phyloP scores from a whole-genome alignment of 2,888 invertebrate species.

The Panzeria rudis region DNA sequence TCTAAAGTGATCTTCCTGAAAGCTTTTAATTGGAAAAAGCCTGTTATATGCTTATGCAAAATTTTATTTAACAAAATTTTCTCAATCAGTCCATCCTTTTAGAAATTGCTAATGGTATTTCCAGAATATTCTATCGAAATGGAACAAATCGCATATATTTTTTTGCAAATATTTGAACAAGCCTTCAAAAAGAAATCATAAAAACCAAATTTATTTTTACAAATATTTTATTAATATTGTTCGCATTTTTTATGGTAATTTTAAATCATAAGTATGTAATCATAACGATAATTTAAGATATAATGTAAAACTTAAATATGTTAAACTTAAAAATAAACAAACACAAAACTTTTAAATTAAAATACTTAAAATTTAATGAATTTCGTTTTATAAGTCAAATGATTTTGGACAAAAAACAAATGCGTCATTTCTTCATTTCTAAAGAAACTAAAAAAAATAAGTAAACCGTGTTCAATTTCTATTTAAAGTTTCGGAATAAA shows the following conservation, averaged over 20 bases:
- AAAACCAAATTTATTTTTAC: constrained; percentile 49
- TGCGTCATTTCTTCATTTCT: constrained; percentile 16
- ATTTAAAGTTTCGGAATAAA: constrained; percentile 14
- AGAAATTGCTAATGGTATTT: too few species aligned
- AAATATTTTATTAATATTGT: constrained; percentile 59
- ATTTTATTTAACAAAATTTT: too few species aligned
- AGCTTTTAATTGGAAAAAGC: too few species aligned
- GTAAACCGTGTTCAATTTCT: not conserved
- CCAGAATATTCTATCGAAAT: too few species aligned
- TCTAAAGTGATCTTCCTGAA: too few species aligned
- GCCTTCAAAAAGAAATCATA: not conserved
- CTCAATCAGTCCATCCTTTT: too few species aligned
- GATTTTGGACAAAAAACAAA: constrained; percentile 45
- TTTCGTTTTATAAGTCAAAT: constrained; percentile 5
- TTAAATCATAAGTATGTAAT: constrained; percentile 54
- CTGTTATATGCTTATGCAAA: too few species aligned
- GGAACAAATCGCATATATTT: too few species aligned
- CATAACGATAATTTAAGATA: constrained; percentile 20
- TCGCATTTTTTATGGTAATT: constrained; percentile 12
- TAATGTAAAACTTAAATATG: constrained; percentile 43
- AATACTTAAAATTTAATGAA: constrained; percentile 28
- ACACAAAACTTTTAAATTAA: constrained; percentile 40
- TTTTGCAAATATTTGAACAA: too few species aligned
- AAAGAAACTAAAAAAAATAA: constrained; percentile 13
- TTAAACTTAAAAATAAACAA: constrained; percentile 52